phyloP scores from a whole-genome alignment of 2,888 invertebrate genomes.

The Noctua fimbriata region DNA sequence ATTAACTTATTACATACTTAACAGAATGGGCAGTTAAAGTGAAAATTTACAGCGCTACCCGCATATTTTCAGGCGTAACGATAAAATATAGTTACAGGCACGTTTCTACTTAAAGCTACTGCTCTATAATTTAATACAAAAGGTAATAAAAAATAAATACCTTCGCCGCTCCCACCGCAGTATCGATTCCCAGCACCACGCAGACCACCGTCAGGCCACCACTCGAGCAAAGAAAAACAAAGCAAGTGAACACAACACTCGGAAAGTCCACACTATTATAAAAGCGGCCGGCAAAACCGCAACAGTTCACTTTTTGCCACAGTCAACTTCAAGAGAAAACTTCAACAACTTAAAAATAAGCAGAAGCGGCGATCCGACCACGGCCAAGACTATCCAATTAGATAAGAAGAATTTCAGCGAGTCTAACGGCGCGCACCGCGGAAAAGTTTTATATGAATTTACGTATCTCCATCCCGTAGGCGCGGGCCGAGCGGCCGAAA shows the following conservation, averaged over 20 bases:
- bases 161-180: conserved; percentile 88
- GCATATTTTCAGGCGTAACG: conserved; percentile 25
- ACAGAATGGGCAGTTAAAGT: conserved; percentile 22
- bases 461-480: conserved; percentile 83
- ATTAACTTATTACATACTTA: conserved; percentile 9
- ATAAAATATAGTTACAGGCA: conserved; percentile 33
- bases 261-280: conserved; percentile 80
- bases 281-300: conserved; percentile 81
- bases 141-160: conserved; percentile 79
- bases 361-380: conserved; percentile 69
- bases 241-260: conserved; percentile 86
- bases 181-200: conserved; percentile 87
- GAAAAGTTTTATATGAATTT: conserved; percentile 86
- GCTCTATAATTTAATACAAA: conserved; percentile 52
- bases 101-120: conserved; percentile 16
- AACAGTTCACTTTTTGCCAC: conserved; percentile 81
- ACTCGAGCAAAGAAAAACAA: conserved; percentile 86
- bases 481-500: conserved; percentile 85
- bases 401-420: conserved; percentile 64
- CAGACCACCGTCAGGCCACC: conserved; percentile 81
- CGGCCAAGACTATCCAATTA: conserved; percentile 60
- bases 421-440: conserved; percentile 79
- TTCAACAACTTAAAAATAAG: conserved; percentile 79
- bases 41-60: conserved; percentile 46
- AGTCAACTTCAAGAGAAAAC: conserved; percentile 80